Evolutionary conservation across 2,888 invertebrate species (phyloP).

Genomic region (Diarsia brunnea): DNA sequence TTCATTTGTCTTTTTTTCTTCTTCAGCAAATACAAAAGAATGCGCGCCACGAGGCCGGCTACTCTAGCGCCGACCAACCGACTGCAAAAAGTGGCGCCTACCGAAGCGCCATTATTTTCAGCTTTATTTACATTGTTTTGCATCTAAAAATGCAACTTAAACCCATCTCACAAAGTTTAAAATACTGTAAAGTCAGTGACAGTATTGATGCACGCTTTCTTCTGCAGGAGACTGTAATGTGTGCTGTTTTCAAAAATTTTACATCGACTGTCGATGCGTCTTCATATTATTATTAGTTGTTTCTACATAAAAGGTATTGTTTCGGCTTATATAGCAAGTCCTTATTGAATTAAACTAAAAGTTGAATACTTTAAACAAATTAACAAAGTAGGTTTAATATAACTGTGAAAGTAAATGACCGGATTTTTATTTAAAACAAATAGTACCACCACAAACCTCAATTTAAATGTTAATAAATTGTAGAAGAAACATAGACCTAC

Average conservation of each 20-base stretch:
- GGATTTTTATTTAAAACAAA: background rate
- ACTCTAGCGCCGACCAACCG: conserved; percentile 68
- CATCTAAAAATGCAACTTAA: conserved; percentile 33
- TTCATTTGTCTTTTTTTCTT: conserved; percentile 27
- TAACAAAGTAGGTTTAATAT: background rate
- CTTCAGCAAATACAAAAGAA: conserved; percentile 73
- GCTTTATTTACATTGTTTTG: conserved; percentile 55
- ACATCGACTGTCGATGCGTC: conserved; percentile 64
- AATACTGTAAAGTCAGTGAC: conserved; percentile 8
- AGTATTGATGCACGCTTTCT: conserved; percentile 49
- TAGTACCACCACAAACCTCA: background rate
- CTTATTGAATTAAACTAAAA: background rate
- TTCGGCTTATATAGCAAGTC: background rate
- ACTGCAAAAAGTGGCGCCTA: conserved; percentile 75
- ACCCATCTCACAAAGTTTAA: fast-evolving
- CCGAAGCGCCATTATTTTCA: conserved; percentile 58
- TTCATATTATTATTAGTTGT: background rate
- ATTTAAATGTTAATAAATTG: background rate
- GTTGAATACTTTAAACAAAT: background rate
- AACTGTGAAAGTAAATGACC: background rate
- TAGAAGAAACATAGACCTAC: background rate
- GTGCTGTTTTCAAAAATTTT: conserved; percentile 17
- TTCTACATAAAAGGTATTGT: background rate
- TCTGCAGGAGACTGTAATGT: conserved; percentile 24
- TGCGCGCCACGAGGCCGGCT: conserved; percentile 73